phyloP scores from a whole-genome alignment of 2,797 vertebrate species.

The Lagocephalus sceleratus region DNA sequence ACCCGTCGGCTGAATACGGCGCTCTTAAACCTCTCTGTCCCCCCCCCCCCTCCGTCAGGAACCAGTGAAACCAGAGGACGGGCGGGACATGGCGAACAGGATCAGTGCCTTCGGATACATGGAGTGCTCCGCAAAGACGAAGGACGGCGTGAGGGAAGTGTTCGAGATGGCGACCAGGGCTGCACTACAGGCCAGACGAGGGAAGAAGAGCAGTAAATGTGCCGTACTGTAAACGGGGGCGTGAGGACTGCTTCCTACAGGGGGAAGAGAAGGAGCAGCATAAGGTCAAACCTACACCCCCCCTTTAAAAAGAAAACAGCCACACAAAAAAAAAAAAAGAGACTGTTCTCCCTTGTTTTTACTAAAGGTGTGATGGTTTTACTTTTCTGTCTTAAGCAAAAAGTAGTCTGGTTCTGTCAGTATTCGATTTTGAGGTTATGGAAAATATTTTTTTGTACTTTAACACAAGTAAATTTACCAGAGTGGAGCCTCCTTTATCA shows the following conservation, averaged over 20 bases:
- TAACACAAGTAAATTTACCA: conserved; percentile 72
- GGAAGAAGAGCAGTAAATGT: conserved; percentile 94
- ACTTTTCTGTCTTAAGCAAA: conserved; percentile 71
- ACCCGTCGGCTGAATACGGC: not conserved
- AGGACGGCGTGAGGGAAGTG: conserved; percentile 98
- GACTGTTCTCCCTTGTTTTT: conserved; percentile 77
- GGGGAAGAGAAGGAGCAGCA: conserved; percentile 49
- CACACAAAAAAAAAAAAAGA: conserved; percentile 9
- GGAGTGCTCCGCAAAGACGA: conserved; percentile 99
- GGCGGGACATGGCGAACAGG: conserved; percentile 95
- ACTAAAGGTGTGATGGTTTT: conserved; percentile 75
- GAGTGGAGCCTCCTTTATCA: conserved; percentile 62
- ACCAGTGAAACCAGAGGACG: conserved; percentile 95
- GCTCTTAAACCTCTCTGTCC: conserved; percentile 6
- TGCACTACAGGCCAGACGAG: conserved; percentile 93
- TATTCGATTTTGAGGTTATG: conserved; percentile 86
- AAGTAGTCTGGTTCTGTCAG: conserved; percentile 81
- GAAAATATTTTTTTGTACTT: conserved; percentile 74
- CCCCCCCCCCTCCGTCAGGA: conserved; percentile 73
- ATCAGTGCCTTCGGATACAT: conserved; percentile 98
- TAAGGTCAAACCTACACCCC: conserved; percentile 58
- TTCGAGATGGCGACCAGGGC: conserved; percentile 99
- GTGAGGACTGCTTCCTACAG: conserved; percentile 63
- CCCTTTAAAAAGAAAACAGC: not conserved
- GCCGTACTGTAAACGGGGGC: conserved; percentile 86